A percentile compares a stretch with the other conserved stretches of the same genome.
Evolutionary conservation across 2,888 invertebrate genomes (phyloP).

Genomic region (Junonia oenone): DNA sequence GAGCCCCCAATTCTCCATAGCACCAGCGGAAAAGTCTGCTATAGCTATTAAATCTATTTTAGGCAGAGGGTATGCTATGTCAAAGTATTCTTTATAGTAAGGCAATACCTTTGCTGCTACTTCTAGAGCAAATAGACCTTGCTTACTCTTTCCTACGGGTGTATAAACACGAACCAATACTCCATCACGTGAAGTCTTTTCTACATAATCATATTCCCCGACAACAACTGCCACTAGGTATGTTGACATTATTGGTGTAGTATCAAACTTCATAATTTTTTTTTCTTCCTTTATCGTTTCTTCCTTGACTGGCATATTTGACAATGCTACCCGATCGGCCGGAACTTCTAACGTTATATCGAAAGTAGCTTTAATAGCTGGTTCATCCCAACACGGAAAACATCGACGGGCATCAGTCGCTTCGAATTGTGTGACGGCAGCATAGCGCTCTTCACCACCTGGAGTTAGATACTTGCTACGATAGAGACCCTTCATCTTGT

Average conservation of each 20-base stretch:
- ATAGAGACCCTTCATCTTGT: constrained; percentile 97
- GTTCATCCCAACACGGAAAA: constrained; percentile 99
- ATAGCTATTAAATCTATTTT: constrained; percentile 98
- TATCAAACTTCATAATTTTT: constrained; percentile 85
- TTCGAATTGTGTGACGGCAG: constrained; percentile 95
- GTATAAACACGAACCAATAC: constrained; percentile 90
- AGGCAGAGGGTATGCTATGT: constrained; percentile 95
- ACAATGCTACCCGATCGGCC: constrained; percentile 89
- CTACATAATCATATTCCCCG: constrained; percentile 96
- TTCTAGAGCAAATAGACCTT: constrained; percentile 94
- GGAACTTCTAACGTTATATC: constrained; percentile 92
- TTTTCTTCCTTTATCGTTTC: constrained; percentile 67
- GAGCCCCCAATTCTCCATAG: constrained; percentile 99
- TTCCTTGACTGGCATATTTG: constrained; percentile 90
- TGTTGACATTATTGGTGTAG: constrained; percentile 96
- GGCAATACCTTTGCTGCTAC: constrained; percentile 95
- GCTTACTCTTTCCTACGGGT: constrained; percentile 93
- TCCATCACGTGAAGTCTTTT: constrained; percentile 89
- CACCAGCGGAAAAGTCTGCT: constrained; percentile 95
- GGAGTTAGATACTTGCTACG: constrained; percentile 90
- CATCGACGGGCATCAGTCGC: constrained; percentile 94
- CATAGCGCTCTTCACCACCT: constrained; percentile 87
- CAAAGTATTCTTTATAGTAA: constrained; percentile 96
- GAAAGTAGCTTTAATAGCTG: constrained; percentile 96
- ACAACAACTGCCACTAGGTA: constrained; percentile 96